Evolutionary conservation across 2,888 invertebrate genomes (phyloP), one percentile per base, ranked within the genome.

Genomic region (Drepana falcataria): DNA sequence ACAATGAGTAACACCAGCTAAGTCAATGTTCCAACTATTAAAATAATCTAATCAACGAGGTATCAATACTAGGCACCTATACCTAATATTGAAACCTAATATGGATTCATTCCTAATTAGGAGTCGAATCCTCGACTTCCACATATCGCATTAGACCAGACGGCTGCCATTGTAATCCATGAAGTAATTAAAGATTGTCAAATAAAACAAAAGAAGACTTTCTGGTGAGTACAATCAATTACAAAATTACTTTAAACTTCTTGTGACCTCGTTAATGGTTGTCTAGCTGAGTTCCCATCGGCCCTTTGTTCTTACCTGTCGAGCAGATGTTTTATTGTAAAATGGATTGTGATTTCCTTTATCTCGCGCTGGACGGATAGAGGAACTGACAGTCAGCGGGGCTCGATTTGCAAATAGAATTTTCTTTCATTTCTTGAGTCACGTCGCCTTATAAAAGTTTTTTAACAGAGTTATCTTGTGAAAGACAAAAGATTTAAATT

Each of bases 201-300:
- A 21, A 21, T 21, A 21, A 21, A 21, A 21, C 21, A 21, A 21
- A 21, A 21, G 21, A 21, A 41, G 1, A 41, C 9, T 4, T 7
- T 6, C 41, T 1, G 41, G 7, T 41, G 41, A 2, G 44, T 44
- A 9, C 44, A 44, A 2, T 9, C 3, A 7, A 6, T 9, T 44
- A 9, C 7, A 44, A 44, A 44, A 44, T 44, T 6, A 44, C 9
- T 44, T 44, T 3, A 44, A 44, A 44, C 9, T 44, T 44, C 9
- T 40, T 3, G 35, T 47, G 49, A 54, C 49, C 49, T 54, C 53
- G 47, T 54, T 54, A 49, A 49, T 49, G 47, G 49, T 47, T 35
- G 49, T 54, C 49, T 54, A 47, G 49, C 35, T 37, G 41, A 49
- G 49, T 51, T 51, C 6, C 41, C 40, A 40, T 49, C 51, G 41